Base-by-base conservation (phyloP, 2,797 vertebrate species). In the Parauchenoglanis ngamensis region DNA sequence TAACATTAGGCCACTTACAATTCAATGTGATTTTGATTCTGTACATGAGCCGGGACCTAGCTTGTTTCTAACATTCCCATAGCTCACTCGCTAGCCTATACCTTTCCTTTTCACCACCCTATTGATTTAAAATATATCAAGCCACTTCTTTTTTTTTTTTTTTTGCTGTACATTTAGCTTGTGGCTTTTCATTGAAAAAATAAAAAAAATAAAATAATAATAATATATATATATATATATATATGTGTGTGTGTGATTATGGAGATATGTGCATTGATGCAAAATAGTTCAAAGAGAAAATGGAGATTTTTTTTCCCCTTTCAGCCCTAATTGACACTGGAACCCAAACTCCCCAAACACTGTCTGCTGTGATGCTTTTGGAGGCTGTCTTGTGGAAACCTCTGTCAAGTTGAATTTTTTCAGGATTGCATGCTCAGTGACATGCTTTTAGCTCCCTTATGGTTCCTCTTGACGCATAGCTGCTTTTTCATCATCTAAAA, bases 401-500 rank as follows among this genome's bases (percentile, higher is more conserved):
- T 77, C 73, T 54, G 49, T 54, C 49, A 54, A 3, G n/a, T 76
- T 21, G 4, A 76, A 52, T 75, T 25, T 76, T 76, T 54, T 31
- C 46, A 28, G n/a, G 75, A 77, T 35, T 12, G 28, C 31, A 35
- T 40, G 28, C 19, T 57, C 31, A 79, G 54, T 21, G 31, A 57
- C 77, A 59, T 57, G 11, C 31, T 79, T 59, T 79, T 59, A 23
- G 31, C 57, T 44, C 13, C 21, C 78, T 44, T 61, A 61, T 2
- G 3, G 23, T 61, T 80, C 56, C 21, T 44, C n/a, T 84, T 90
- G 90, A 78, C 0, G 7, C 11, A 3, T 31, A 56, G 77, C 21
- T 46, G 19, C 31, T 83, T 89, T 92, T 91, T 91, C 89, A 90
- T 94, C 90, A 86, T 89, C 78, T 85, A 54, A 83, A 80, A 70